phyloP scores from a whole-genome alignment of 2,113 vertebrate genomes.

The Nipponia nippon region DNA sequence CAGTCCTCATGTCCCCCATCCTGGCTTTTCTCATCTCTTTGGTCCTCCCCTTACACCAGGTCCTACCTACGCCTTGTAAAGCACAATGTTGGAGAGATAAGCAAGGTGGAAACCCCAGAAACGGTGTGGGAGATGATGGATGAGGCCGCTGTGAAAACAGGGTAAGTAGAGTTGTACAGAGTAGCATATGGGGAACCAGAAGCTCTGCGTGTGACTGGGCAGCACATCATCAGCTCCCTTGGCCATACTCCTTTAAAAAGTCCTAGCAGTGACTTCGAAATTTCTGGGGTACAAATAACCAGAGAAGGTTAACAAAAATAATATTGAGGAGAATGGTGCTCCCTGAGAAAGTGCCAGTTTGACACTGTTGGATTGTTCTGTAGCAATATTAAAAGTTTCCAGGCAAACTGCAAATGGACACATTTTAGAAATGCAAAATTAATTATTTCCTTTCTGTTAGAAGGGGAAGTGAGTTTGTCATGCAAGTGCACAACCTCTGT shows the following conservation, averaged over 20 bases:
- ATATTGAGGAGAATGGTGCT: not conserved
- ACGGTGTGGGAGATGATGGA: not conserved
- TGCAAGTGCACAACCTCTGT: not conserved
- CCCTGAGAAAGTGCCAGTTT: not conserved
- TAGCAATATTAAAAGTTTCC: not conserved
- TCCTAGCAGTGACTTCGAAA: not conserved
- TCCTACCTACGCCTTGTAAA: not conserved
- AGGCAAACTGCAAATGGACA: not conserved
- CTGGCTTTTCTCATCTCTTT: not conserved
- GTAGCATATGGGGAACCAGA: not conserved
- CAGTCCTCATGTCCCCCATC: too few species aligned
- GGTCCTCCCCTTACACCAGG: not conserved
- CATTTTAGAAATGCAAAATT: not conserved
- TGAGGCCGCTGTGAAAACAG: not conserved
- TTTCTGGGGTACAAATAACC: not conserved
- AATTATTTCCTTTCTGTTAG: not conserved
- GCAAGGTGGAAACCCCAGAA: not conserved
- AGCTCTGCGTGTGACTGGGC: fast-evolving
- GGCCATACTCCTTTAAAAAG: not conserved
- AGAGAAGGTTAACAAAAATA: not conserved
- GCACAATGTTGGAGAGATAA: not conserved
- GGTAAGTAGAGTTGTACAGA: not conserved
- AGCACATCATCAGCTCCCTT: not conserved
- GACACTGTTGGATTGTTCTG: not conserved
- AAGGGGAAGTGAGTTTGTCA: not conserved